phyloP scores from a whole-genome alignment of 2,113 vertebrate species.

The Esox niger region DNA sequence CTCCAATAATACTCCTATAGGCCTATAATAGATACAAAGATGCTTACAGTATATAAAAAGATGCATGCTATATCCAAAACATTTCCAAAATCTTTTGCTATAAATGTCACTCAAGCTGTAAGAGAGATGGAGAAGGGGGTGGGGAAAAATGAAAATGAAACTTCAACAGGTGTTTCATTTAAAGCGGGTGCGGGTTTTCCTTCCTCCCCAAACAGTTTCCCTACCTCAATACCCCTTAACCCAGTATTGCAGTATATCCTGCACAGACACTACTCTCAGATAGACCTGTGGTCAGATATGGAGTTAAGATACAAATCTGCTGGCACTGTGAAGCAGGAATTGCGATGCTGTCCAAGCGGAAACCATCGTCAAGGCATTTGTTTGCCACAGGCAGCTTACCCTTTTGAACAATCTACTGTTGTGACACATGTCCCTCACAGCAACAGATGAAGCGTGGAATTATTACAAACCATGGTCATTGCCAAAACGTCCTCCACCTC shows the following conservation, averaged over 20 bases:
- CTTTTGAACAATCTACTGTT: too few species aligned
- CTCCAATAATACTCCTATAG: too few species aligned
- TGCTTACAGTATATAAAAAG: neutral
- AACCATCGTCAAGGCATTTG: constrained; percentile 13
- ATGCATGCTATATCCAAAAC: neutral
- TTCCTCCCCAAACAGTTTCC: neutral
- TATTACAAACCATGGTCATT: too few species aligned
- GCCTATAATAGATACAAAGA: neutral
- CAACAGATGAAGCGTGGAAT: too few species aligned
- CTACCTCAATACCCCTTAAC: constrained; percentile 6
- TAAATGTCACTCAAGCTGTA: neutral
- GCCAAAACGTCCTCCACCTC: too few species aligned
- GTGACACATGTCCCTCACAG: too few species aligned
- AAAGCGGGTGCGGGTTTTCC: too few species aligned
- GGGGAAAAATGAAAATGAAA: too few species aligned
- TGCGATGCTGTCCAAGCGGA: constrained; percentile 20
- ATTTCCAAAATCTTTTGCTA: neutral
- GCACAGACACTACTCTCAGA: constrained; percentile 7
- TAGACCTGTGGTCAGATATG: too few species aligned
- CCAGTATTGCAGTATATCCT: constrained; percentile 22
- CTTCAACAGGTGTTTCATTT: too few species aligned
- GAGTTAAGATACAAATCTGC: constrained; percentile 1
- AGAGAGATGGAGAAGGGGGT: neutral
- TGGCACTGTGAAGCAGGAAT: neutral
- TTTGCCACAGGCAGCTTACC: too few species aligned